phyloP scores from a whole-genome alignment of 64 coral and sea anemone species.

The Pocillopora damicornis region DNA sequence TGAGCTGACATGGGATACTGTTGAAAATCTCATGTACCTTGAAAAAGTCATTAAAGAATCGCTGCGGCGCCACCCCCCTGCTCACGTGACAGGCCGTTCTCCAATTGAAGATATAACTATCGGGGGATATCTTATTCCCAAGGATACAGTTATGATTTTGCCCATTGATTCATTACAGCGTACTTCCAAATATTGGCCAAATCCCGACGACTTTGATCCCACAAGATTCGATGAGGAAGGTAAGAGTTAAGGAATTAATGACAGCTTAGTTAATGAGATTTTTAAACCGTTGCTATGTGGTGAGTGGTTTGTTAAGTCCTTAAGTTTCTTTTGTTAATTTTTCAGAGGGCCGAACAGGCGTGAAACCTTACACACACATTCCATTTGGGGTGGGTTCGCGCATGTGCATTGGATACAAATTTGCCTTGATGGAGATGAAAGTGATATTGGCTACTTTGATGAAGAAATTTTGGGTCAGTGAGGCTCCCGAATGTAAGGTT shows the following conservation, averaged over 20 bases:
- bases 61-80: conserved; percentile 64
- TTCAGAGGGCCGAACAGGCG: conserved; percentile 4
- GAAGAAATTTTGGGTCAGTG: conserved; percentile 16
- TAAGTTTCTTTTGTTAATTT: background rate
- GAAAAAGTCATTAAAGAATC: conserved; percentile 67
- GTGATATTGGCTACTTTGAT: background rate
- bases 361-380: background rate
- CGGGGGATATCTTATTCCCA: conserved; percentile 58
- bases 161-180: conserved; percentile 36
- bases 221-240: conserved; percentile 53
- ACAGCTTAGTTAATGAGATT: background rate
- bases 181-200: conserved; percentile 38
- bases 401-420: conserved; percentile 51
- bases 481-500: conserved; percentile 1
- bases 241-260: background rate
- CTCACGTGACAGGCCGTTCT: background rate
- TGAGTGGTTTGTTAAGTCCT: no score
- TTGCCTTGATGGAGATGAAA: conserved; percentile 28
- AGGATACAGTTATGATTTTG: conserved; percentile 24
- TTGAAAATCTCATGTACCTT: conserved; percentile 52
- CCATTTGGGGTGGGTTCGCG: conserved; percentile 52
- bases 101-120: conserved; percentile 19
- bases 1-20: conserved; percentile 35
- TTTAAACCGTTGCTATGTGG: no score
- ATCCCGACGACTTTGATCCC: conserved; percentile 63